Evolutionary conservation across 2,113 vertebrate genomes (phyloP).

Genomic region (Phrynosoma blainvillii): DNA sequence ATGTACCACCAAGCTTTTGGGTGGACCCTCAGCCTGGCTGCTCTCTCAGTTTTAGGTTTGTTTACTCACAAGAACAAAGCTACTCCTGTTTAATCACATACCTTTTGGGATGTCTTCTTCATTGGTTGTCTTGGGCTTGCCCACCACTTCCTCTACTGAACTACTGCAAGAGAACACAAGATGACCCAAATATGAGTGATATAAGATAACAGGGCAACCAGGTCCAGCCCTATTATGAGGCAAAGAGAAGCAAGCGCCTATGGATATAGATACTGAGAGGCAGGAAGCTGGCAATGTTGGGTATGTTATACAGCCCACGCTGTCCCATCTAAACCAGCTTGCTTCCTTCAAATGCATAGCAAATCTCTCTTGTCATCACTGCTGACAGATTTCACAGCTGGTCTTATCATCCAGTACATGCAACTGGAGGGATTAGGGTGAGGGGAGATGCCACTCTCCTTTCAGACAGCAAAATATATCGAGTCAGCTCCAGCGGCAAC

Average conservation of each 20-base stretch:
- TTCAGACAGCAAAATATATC: no score
- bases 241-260: background rate
- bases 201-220: background rate
- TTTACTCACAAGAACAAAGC: background rate
- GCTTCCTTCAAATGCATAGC: no score
- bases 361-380: no score
- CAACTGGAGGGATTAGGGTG: no score
- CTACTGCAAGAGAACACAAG: slow-evolving; percentile 58
- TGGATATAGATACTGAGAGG: background rate
- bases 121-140: slow-evolving; percentile 77
- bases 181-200: background rate
- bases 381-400: no score
- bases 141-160: slow-evolving; percentile 81
- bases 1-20: background rate
- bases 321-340: background rate
- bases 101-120: slow-evolving; percentile 88
- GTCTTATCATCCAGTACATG: no score
- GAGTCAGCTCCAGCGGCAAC: background rate
- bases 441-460: no score
- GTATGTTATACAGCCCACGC: background rate
- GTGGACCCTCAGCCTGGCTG: no score
- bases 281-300: no score
- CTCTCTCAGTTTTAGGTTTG: background rate
- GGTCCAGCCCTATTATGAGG: background rate
- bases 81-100: slow-evolving; percentile 36